Evolutionary conservation across 2,888 invertebrate genomes (phyloP), one percentile per base, ranked within the genome.

Genomic region (Clunio marinus): DNA sequence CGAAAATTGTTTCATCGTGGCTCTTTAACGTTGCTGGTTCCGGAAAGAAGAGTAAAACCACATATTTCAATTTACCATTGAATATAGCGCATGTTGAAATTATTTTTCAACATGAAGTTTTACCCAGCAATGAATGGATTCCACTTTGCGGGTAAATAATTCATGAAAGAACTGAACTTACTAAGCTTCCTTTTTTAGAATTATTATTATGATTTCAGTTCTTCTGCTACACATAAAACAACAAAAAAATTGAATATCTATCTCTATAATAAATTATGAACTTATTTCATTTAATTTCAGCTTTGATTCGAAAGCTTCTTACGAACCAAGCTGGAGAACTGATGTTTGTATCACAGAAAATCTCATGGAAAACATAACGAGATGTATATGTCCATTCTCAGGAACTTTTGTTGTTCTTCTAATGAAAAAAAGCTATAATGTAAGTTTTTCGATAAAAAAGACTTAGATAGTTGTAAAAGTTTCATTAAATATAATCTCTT

Each of bases 361-460:
- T 72, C 76, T 81, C 69, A 80, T 78, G 76, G 77, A 77, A 41
- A 81, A 80, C 69, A 77, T 80, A 65, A 84, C 85, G 1, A 80
- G 83, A 70, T 87, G 87, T 75, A 78, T 82, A 46, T 87, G 87
- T 72, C 81, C 83, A 3, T 80, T 80, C 69, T 80, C 82, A n/a
- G 86, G 86, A 58, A 85, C 86, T 62, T 84, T 83, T 73, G 84
- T 85, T 20, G 81, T 86, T 22, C 80, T 88, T 73, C 75, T 86
- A 66, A 84, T 85, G n/a, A 80, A 83, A 69, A 77, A 77, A 69
- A 80, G 79, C 70, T 76, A 77, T 46, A 77, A 80, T 72, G 82
- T 82, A 76, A 81, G 81, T 77, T 28, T 20, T 46, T 5, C 15
- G 7, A 45, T 15, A 13, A 45, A 3, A 45, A 15, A 15, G 4